Percentiles rank a stretch among this genome's conserved stretches.
These are phyloP conservation scores for Scaptomyza montana DNA, from an alignment of 1,140 invertebrate species.

Conservation along the genomic window DNA sequence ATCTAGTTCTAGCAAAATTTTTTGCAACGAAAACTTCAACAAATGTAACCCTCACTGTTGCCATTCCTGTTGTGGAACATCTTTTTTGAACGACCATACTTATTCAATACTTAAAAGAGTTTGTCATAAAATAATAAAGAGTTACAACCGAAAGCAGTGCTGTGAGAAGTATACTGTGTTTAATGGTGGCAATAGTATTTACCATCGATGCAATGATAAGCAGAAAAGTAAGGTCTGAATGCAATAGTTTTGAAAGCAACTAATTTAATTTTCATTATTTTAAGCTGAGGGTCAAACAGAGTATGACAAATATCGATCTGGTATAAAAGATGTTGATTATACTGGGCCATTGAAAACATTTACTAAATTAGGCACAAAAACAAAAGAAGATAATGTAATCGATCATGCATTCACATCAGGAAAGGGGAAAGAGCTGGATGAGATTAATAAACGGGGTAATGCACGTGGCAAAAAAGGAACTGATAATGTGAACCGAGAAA, in stretches of 20 bases:
- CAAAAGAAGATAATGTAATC: background rate
- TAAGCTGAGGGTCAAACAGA: conserved; percentile 6
- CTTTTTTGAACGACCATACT: conserved; percentile 46
- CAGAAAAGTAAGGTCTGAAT: conserved; percentile 24
- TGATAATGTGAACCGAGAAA: conserved; percentile 1
- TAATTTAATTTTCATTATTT: background rate
- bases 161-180: conserved; percentile 61
- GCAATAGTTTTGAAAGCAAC: background rate
- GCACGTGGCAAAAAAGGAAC: background rate
- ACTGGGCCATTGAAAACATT: background rate
- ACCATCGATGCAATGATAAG: conserved; percentile 7
- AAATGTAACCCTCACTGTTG: conserved; percentile 46
- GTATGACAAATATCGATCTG: background rate
- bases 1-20: conserved; percentile 54
- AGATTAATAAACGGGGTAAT: background rate
- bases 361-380: background rate
- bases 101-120: conserved; percentile 62
- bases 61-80: conserved; percentile 29
- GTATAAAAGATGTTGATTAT: background rate
- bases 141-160: conserved; percentile 52
- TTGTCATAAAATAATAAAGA: conserved; percentile 65
- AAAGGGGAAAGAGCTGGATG: conserved; percentile 4
- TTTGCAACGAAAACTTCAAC: conserved; percentile 49
- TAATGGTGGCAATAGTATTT: conserved; percentile 61
- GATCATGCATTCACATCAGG: background rate